phyloP scores from a whole-genome alignment of 1,140 invertebrate species.

The Drosophila kanapiae region DNA sequence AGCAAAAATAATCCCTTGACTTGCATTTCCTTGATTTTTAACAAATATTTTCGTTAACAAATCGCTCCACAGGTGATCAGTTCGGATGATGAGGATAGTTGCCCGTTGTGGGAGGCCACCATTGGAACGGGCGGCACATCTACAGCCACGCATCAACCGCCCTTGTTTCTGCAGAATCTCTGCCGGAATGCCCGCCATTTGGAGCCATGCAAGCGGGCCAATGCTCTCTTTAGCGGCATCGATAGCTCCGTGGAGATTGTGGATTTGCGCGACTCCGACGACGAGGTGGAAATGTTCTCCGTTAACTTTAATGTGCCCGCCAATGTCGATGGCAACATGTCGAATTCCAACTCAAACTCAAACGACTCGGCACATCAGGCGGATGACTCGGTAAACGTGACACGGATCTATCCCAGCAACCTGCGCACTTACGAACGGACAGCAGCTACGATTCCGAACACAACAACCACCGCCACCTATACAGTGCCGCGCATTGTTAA shows the following conservation, averaged over 20 bases:
- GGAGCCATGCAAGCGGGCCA: slow-evolving; percentile 63
- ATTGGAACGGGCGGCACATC: slow-evolving; percentile 6
- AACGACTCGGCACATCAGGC: slow-evolving; percentile 31
- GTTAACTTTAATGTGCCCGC: slow-evolving; percentile 69
- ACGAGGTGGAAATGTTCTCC: slow-evolving; percentile 73
- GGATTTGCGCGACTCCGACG: slow-evolving; percentile 65
- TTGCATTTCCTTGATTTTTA: background rate
- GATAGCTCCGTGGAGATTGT: slow-evolving; percentile 61
- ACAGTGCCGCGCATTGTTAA: slow-evolving; percentile 70
- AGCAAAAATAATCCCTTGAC: background rate
- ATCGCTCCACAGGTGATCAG: slow-evolving; percentile 50
- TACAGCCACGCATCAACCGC: slow-evolving; percentile 37
- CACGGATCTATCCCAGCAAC: slow-evolving; percentile 69
- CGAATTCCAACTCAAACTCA: slow-evolving; percentile 53
- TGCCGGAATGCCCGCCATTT: slow-evolving; percentile 61
- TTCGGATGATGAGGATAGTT: slow-evolving; percentile 66
- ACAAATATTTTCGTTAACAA: background rate
- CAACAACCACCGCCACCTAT: slow-evolving; percentile 46
- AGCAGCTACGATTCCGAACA: background rate
- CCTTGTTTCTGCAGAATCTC: slow-evolving; percentile 57
- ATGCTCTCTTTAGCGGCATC: slow-evolving; percentile 66
- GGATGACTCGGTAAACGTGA: slow-evolving; percentile 64
- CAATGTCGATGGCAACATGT: slow-evolving; percentile 59
- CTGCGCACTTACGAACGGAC: slow-evolving; percentile 64
- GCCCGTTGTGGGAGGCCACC: slow-evolving; percentile 26